Evolutionary conservation across 2,888 invertebrate genomes (phyloP), one percentile per base, ranked within the genome.

Genomic region (Sylvicola cinctus): DNA sequence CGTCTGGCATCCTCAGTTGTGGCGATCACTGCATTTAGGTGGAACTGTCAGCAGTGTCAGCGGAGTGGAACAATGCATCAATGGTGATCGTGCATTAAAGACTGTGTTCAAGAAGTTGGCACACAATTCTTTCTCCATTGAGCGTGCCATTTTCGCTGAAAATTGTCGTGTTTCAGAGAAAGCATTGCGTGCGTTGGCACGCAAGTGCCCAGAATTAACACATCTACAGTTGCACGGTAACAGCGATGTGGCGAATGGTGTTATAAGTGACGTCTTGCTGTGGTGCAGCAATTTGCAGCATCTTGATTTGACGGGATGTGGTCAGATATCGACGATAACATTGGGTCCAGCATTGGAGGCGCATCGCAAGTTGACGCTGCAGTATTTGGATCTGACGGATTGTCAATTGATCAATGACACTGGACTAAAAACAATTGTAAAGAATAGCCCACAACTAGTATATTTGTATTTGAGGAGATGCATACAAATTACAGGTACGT

Each of bases 371-470:
- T 66, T 88, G 11, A 70, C 79, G 30, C 63, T 90, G 30, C 85
- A 88, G 52, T 83, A 81, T 55, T 65, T 91, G 42, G 90, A 91
- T 60, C 66, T 91, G 45, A 88, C 88, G 4, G 90, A 91, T 56
- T 91, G 91, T 50, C 69, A 73, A 37, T 69, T 72, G 13, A 67
- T 91, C 29, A 79, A 84, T 40, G 90, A 91, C 54, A 70, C 74
- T 16, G 85, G 87, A 1, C 66, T 91, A 11, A 73, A 79, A 45
- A 70, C 80, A 30, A 71, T 88, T 33, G 77, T 90, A 8, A 73
- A 80, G 41, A 83, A 83, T 46, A 90, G 87, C 55, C 81, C 87
- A 0, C 79, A 85, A 44, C 63, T 91, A 40, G 74, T 76, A 43
- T 85, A 81, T 58, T 65, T 91, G 32, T 91, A 88, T 58, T 65